Conservation (phyloP, 2,797 vertebrate species). For the Hozukius guyotensis region DNA sequence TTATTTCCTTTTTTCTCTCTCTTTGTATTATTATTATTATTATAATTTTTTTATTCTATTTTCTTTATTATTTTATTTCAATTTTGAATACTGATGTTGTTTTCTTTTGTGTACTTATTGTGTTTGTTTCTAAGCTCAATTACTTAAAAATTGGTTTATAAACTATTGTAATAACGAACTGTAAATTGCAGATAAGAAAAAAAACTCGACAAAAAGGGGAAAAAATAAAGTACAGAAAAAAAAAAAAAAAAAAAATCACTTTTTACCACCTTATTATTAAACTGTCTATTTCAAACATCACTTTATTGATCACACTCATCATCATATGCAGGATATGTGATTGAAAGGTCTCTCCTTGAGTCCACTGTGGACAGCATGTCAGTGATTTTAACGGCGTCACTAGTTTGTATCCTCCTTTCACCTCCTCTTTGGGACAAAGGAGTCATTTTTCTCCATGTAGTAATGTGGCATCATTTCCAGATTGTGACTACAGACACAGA, state of each 20-base stretch:
- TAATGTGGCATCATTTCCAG: slow-evolving; percentile 9
- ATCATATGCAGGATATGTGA: neutral
- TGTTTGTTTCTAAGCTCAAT: too few relatives aligned
- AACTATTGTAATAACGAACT: too few relatives aligned
- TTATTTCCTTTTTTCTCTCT: too few relatives aligned
- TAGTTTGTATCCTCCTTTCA: neutral
- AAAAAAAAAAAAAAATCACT: neutral
- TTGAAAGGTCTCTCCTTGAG: neutral
- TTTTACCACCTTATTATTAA: neutral
- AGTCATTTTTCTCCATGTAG: neutral
- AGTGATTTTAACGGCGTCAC: neutral
- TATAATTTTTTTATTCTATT: too few relatives aligned
- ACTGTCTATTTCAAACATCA: neutral
- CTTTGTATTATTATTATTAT: too few relatives aligned
- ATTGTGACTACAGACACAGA: slow-evolving; percentile 1
- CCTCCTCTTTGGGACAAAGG: neutral
- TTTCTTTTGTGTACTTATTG: too few relatives aligned
- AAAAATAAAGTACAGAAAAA: too few relatives aligned
- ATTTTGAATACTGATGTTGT: too few relatives aligned
- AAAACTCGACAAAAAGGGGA: too few relatives aligned
- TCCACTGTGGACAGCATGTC: neutral
- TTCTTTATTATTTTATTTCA: too few relatives aligned
- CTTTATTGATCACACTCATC: neutral
- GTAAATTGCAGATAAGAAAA: too few relatives aligned
- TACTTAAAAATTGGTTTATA: too few relatives aligned